These are phyloP conservation scores for Napeogenes inachia DNA, from an alignment of 2,888 invertebrate genomes.

Conservation along the genomic window DNA sequence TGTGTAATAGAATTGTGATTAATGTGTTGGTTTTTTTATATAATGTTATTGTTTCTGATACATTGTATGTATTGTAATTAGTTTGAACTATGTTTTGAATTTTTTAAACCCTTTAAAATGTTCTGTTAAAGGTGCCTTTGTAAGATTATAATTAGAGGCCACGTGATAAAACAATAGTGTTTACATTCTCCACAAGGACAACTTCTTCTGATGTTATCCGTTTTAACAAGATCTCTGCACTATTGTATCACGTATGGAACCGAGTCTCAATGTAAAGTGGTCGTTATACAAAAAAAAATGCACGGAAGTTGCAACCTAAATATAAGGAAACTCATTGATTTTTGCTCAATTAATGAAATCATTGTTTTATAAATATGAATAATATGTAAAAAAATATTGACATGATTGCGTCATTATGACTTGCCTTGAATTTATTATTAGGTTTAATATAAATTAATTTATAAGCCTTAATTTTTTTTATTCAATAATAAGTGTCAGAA, in stretches of 20 bases:
- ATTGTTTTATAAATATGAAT: not conserved
- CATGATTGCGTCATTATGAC: too few relatives aligned
- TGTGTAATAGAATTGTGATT: not conserved
- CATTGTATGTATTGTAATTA: not conserved
- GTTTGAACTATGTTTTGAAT: not conserved
- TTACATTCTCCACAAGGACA: constrained; percentile 64
- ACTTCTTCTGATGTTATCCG: constrained; percentile 42
- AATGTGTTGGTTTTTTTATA: too few relatives aligned
- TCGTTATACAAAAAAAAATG: constrained; percentile 10
- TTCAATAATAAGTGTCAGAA: too few relatives aligned
- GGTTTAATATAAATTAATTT: too few relatives aligned
- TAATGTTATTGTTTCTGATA: not conserved
- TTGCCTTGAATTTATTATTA: too few relatives aligned
- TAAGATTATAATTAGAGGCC: constrained; percentile 64
- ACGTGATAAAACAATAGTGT: constrained; percentile 73
- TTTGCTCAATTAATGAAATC: not conserved
- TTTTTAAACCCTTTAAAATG: constrained; percentile 2
- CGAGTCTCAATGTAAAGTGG: constrained; percentile 10
- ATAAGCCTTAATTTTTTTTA: too few relatives aligned
- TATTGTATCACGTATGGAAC: constrained; percentile 34
- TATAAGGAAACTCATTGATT: not conserved
- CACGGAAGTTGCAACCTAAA: constrained; percentile 15
- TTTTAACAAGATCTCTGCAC: constrained; percentile 44
- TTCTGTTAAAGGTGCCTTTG: constrained; percentile 38
- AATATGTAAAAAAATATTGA: not conserved